Conservation (phyloP, 2,797 vertebrate species). For the Lophotriccus pileatus region DNA sequence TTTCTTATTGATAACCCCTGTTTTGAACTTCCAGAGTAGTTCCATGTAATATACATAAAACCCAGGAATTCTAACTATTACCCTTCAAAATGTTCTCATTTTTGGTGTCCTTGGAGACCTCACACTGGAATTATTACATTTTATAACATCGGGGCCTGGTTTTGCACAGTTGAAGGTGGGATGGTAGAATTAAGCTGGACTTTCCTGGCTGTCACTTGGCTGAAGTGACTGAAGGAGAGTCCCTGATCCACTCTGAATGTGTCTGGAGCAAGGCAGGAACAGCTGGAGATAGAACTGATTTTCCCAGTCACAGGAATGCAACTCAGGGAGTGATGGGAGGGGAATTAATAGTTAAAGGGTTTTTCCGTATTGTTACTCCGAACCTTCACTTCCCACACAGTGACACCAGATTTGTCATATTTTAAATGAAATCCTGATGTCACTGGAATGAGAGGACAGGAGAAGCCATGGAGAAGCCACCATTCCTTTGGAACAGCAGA, state of each 20-base stretch:
- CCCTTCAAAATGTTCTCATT: neutral
- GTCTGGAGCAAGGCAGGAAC: too few relatives aligned
- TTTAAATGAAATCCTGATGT: neutral
- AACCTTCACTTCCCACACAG: neutral
- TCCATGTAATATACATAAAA: neutral
- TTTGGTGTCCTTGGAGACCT: too few relatives aligned
- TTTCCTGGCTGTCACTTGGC: neutral
- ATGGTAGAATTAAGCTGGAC: neutral
- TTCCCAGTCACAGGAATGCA: neutral
- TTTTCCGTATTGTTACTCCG: neutral
- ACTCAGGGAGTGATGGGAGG: neutral
- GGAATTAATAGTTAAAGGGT: neutral
- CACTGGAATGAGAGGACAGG: neutral
- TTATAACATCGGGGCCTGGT: neutral
- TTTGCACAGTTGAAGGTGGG: neutral
- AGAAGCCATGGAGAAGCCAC: neutral
- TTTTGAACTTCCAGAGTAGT: neutral
- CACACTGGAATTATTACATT: neutral
- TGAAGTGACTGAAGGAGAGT: neutral
- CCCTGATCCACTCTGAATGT: neutral
- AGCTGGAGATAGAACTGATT: neutral
- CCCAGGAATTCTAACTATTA: fast-evolving
- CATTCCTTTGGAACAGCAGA: neutral
- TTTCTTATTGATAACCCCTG: neutral
- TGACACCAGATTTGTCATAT: neutral